Conservation (phyloP, 1,140 invertebrate species). For the Drosophila rufa region DNA sequence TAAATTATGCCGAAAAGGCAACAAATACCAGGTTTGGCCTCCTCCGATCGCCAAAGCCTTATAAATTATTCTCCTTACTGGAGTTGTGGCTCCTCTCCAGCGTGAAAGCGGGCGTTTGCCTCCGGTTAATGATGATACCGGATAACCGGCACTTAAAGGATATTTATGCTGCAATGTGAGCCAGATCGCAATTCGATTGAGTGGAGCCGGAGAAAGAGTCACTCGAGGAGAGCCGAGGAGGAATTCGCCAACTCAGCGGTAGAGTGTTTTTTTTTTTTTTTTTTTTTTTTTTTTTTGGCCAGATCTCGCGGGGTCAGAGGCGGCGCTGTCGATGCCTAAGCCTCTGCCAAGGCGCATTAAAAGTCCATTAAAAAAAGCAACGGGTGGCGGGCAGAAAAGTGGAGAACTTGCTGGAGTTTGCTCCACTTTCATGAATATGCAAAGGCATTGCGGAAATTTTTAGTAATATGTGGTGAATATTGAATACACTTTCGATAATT, state of each 20-base stretch:
- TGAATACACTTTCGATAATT: conserved; percentile 15
- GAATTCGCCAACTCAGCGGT: conserved; percentile 40
- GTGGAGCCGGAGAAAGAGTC: conserved; percentile 14
- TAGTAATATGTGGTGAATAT: background rate
- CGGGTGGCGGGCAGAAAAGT: conserved; percentile 30
- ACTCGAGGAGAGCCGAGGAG: conserved; percentile 5
- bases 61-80: conserved; percentile 62
- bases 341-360: conserved; percentile 64
- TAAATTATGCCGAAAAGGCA: conserved; percentile 69
- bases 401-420: conserved; percentile 54
- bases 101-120: conserved; percentile 75
- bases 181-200: conserved; percentile 28
- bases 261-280: conserved; percentile 47
- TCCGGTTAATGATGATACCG: conserved; percentile 75
- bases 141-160: conserved; percentile 78
- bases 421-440: conserved; percentile 73
- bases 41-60: conserved; percentile 38
- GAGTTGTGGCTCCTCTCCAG: conserved; percentile 21
- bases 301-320: conserved; percentile 41
- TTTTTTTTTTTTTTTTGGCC: conserved; percentile 60
- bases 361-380: conserved; percentile 68
- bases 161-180: conserved; percentile 67
- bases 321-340: conserved; percentile 51
- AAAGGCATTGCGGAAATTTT: conserved; percentile 16
- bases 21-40: conserved; percentile 25